Conservation (phyloP, 2,113 vertebrate species). For the Sinocyclocheilus anophthalmus region DNA sequence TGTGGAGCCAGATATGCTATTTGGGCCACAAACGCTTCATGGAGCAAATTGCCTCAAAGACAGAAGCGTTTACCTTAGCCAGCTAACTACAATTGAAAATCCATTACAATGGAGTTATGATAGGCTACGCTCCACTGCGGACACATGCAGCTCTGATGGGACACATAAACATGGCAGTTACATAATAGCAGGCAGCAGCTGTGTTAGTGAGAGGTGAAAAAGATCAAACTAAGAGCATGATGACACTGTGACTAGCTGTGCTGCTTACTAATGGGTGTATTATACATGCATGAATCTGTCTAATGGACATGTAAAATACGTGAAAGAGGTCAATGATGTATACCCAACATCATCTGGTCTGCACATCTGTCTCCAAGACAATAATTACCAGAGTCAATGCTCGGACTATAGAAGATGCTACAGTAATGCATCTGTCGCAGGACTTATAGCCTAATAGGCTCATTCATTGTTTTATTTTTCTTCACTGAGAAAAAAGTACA, state of each 20-base stretch:
- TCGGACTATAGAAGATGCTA: background rate
- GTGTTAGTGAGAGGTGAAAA: background rate
- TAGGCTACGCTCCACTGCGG: background rate
- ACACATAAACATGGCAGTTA: constrained; percentile 38
- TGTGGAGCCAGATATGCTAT: background rate
- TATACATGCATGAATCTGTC: background rate
- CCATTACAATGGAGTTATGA: constrained; percentile 8
- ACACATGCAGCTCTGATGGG: constrained; percentile 1
- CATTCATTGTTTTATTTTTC: background rate
- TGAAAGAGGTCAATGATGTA: constrained; percentile 27
- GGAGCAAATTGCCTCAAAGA: constrained; percentile 24
- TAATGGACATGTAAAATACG: background rate
- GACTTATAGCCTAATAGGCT: background rate
- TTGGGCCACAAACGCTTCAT: background rate
- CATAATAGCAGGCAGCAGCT: constrained; percentile 10
- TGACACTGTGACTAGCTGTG: background rate
- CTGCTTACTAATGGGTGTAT: background rate
- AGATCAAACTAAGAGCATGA: background rate
- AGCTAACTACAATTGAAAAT: constrained; percentile 27
- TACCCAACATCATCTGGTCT: constrained; percentile 26
- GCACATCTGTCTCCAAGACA: constrained; percentile 26
- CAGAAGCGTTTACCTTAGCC: background rate
- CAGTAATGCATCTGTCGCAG: background rate
- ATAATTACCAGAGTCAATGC: constrained; percentile 10
- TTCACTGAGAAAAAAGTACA: background rate